Percentiles rank a stretch among this genome's conserved stretches.
These are phyloP conservation scores for Clusia tigrina DNA, from an alignment of 2,888 invertebrate species.

Conservation along the genomic window DNA sequence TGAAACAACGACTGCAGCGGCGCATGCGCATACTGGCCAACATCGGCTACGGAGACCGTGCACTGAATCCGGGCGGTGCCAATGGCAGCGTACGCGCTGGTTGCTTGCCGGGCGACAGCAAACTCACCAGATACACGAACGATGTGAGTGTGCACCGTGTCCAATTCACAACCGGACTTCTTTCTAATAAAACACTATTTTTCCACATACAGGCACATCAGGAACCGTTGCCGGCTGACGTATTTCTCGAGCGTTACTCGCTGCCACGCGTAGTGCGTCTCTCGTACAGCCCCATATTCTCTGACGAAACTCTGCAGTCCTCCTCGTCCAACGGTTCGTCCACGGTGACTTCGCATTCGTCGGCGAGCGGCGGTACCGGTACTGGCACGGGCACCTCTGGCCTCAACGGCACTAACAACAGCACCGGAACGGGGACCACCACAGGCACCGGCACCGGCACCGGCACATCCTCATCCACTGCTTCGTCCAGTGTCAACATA, in stretches of 20 bases:
- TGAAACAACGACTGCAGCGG: conserved; percentile 60
- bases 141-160: conserved; percentile 50
- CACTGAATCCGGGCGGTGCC: conserved; percentile 38
- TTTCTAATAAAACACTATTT: neutral
- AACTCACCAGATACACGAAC: conserved; percentile 62
- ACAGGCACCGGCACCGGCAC: conserved; percentile 18
- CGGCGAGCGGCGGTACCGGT: conserved; percentile 31
- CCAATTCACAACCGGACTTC: too few species aligned
- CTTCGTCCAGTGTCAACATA: conserved; percentile 36
- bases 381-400: conserved; percentile 21
- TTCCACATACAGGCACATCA: conserved; percentile 50
- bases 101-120: conserved; percentile 64
- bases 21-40: conserved; percentile 60
- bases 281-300: conserved; percentile 55
- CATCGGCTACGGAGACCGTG: conserved; percentile 38
- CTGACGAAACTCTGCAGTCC: conserved; percentile 62
- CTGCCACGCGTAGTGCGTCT: conserved; percentile 62
- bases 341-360: conserved; percentile 57
- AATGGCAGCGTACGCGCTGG: conserved; percentile 47
- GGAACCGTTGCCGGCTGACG: conserved; percentile 61
- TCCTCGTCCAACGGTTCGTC: conserved; percentile 63
- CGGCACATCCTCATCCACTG: conserved; percentile 36
- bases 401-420: conserved; percentile 15
- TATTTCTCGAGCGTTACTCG: conserved; percentile 61
- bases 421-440: conserved; percentile 27